Base-by-base conservation (phyloP, 2,888 invertebrate genomes). In the Atrina japonica region DNA sequence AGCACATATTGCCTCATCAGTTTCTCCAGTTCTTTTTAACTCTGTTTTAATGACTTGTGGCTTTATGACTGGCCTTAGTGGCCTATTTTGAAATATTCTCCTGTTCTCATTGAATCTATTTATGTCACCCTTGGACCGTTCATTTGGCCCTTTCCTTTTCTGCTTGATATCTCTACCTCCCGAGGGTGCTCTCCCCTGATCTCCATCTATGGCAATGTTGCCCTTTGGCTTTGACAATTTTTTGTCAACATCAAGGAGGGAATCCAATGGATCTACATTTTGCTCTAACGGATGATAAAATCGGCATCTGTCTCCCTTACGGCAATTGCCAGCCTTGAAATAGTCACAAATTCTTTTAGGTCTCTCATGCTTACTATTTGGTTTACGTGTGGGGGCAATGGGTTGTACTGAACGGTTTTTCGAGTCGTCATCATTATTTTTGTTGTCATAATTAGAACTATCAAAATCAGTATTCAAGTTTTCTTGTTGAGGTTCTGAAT, bases 301-400 rank as follows among this genome's bases (percentile, higher is more conserved):
- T 43, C 61, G 65, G 61, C 85, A 85, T 40, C 69, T 53, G n/a
- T 73, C 50, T 35, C 83, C 83, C 27, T 66, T 70, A 14, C 50
- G 61, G 45, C 85, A 85, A 41, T 69, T 40, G 0, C 83, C 83
- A 41, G 63, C 56, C 16, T 66, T 70, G 66, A 73, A 83, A 66
- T 60, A 83, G 3, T 61, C 65, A 41, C 83, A 83, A 52, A 55
- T 65, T 14, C 49, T 56, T 53, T 29, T 29, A 35, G 35, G 6
- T 35, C 35, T 35, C 5, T 11, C 35, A 35, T n/a, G n/a, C n/a
- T n/a, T n/a, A n/a, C n/a, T n/a, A n/a, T n/a, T n/a, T n/a, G n/a
- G n/a, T n/a, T n/a, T n/a, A n/a, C n/a, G n/a, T n/a, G n/a, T n/a
- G n/a, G n/a, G n/a, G n/a, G 11, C 35, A 35, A 7, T 35, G 35